phyloP scores from a whole-genome alignment of 2,888 invertebrate species.

The Heteromurus nitidus region DNA sequence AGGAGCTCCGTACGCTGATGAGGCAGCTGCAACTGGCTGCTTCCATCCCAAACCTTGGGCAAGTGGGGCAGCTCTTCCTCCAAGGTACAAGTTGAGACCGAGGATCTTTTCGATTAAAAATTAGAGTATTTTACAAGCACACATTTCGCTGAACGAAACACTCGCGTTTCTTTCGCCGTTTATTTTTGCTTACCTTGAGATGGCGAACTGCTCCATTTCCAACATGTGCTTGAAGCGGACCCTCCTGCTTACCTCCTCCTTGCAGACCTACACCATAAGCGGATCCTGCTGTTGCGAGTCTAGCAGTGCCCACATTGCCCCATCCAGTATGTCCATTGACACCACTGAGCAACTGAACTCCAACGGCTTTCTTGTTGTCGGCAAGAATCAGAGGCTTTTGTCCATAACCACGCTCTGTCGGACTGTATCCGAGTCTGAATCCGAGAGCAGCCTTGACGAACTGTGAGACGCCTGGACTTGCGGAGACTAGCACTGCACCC shows the following conservation, averaged over 20 bases:
- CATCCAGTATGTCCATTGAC: slow-evolving; percentile 27
- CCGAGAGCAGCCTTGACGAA: slow-evolving; percentile 59
- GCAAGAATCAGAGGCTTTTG: slow-evolving; percentile 4
- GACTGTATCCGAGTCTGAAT: slow-evolving; percentile 57
- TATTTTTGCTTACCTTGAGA: slow-evolving; percentile 22
- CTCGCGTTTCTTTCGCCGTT: not conserved
- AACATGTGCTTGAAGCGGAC: slow-evolving; percentile 29
- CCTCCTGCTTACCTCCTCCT: slow-evolving; percentile 5
- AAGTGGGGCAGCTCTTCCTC: slow-evolving; percentile 34
- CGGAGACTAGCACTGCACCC: slow-evolving; percentile 51
- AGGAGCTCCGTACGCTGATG: no score
- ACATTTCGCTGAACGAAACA: not conserved
- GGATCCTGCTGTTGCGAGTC: not conserved
- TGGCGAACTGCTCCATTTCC: slow-evolving; percentile 32
- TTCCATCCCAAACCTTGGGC: not conserved
- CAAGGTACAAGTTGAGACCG: slow-evolving; percentile 44
- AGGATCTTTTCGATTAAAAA: slow-evolving; percentile 21
- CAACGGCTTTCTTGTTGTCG: slow-evolving; percentile 44
- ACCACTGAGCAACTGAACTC: slow-evolving; percentile 36
- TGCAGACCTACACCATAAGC: slow-evolving; percentile 1
- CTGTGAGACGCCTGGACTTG: slow-evolving; percentile 46
- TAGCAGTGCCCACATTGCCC: not conserved
- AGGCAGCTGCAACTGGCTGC: not conserved
- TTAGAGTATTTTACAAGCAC: not conserved
- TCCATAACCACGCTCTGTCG: slow-evolving; percentile 38